Percentiles rank a stretch among this genome's conserved stretches.
Evolutionary conservation across 2,797 vertebrate species (phyloP).

Genomic region (Falco cherrug): DNA sequence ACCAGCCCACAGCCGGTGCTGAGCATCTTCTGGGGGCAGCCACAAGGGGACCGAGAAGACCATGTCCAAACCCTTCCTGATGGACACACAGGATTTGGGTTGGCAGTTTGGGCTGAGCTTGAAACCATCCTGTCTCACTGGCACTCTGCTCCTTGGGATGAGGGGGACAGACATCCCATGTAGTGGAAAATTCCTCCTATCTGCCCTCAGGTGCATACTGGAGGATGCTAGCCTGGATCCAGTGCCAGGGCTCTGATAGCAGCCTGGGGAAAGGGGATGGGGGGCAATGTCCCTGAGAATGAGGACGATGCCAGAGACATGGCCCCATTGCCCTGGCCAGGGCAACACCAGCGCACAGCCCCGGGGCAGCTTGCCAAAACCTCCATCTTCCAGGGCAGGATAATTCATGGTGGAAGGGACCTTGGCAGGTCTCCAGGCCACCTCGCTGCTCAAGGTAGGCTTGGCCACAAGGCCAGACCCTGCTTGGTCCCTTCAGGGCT

Average conservation of each 20-base stretch:
- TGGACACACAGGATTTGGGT: neutral
- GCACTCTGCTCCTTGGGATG: neutral
- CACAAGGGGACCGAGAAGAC: neutral
- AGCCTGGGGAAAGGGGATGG: neutral
- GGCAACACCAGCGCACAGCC: neutral
- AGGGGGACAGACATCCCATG: neutral
- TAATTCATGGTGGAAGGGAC: neutral
- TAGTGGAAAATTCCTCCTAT: neutral
- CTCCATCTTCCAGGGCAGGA: neutral
- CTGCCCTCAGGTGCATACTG: neutral
- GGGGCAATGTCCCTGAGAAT: neutral
- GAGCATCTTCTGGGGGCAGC: neutral
- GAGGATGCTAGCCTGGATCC: neutral
- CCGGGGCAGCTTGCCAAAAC: accelerated
- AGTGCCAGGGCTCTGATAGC: neutral
- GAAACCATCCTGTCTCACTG: neutral
- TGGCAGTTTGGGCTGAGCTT: neutral
- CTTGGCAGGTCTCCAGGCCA: neutral
- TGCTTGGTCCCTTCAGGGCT: neutral
- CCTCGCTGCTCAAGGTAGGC: neutral
- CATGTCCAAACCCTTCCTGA: neutral
- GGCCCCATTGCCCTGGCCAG: neutral
- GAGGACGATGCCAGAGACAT: accelerated
- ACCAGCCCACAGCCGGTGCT: neutral
- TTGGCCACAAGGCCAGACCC: neutral